Conservation (phyloP, 2,113 vertebrate genomes). For the Cavia porcellus region DNA sequence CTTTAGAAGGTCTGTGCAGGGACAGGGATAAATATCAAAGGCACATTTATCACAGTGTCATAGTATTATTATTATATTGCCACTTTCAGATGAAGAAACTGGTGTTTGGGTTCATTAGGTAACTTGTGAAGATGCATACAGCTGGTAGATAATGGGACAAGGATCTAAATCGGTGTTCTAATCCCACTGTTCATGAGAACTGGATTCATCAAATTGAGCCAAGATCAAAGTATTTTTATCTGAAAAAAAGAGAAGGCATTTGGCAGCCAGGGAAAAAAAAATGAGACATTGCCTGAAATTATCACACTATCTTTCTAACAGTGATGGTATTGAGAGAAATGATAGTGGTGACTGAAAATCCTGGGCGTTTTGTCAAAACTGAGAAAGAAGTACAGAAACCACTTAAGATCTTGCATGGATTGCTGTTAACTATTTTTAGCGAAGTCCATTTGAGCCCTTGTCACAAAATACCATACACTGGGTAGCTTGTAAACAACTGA, state of each 20-base stretch:
- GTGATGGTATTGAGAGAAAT: neutral
- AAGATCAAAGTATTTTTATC: neutral
- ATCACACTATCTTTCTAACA: conserved; percentile 5
- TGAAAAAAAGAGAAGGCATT: neutral
- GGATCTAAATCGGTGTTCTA: neutral
- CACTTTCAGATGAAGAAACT: neutral
- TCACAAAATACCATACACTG: neutral
- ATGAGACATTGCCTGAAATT: neutral
- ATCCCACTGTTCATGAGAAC: neutral
- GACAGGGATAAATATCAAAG: neutral
- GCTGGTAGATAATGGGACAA: neutral
- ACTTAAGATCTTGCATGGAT: neutral
- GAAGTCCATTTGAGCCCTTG: neutral
- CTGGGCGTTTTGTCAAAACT: neutral
- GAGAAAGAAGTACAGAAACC: neutral
- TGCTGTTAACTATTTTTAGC: neutral
- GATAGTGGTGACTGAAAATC: neutral
- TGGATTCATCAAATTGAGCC: neutral
- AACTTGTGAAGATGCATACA: neutral
- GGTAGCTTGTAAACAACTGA: neutral
- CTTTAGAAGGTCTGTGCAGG: neutral
- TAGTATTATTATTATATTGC: neutral
- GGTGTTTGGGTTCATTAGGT: neutral
- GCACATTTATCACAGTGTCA: neutral
- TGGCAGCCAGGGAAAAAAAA: neutral